Evolutionary conservation across 1,140 invertebrate species (phyloP).

Genomic region (Anastatus disparis): DNA sequence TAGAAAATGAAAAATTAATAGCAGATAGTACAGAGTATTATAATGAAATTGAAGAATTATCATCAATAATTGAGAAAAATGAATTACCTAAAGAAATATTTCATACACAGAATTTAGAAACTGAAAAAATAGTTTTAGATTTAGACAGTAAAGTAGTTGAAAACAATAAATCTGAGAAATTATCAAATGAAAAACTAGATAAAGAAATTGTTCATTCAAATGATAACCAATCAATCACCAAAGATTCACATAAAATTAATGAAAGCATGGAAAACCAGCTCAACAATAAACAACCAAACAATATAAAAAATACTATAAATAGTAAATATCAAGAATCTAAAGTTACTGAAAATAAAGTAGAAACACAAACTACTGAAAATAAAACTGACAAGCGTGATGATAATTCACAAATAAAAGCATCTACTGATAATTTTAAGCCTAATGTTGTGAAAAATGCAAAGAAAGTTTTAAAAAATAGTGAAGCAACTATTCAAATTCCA

Average conservation of each 20-base stretch:
- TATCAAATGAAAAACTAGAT: background rate
- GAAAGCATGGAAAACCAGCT: constrained; percentile 4
- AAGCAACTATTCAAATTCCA: background rate
- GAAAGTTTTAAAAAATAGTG: constrained; percentile 15
- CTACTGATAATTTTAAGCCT: background rate
- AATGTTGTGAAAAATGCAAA: constrained; percentile 26
- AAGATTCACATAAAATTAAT: background rate
- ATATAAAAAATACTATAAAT: background rate
- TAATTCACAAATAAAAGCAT: background rate
- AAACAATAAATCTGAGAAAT: background rate
- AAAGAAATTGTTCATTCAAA: constrained; percentile 1
- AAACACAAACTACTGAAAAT: background rate
- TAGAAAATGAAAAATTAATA: no score
- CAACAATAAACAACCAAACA: no score
- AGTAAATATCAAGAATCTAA: constrained; percentile 5
- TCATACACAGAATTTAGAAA: background rate
- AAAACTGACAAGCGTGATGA: background rate
- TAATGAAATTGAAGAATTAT: constrained; percentile 2
- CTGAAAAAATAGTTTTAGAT: background rate
- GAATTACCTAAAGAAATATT: background rate
- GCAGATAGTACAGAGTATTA: no score
- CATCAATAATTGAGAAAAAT: background rate
- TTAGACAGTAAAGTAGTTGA: background rate
- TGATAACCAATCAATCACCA: background rate
- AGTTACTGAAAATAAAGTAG: background rate